Evolutionary conservation across 2,888 invertebrate species (phyloP).

Genomic region (Leptinotarsa juncta): DNA sequence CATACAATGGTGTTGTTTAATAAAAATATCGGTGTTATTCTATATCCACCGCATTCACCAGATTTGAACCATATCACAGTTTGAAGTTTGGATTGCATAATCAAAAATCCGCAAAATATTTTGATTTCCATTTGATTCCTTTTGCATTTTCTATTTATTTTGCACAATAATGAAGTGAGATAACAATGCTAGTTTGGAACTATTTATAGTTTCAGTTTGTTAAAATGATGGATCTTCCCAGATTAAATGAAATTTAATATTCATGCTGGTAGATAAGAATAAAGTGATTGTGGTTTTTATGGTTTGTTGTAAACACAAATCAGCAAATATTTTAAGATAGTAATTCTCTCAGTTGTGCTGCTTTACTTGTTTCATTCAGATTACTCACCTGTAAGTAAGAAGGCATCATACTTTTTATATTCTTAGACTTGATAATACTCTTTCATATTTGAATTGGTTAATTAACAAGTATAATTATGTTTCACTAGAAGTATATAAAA

Average conservation of each 20-base stretch:
- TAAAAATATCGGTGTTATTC: too few species aligned
- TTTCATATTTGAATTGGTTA: too few species aligned
- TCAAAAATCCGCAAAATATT: slow-evolving; percentile 3
- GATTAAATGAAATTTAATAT: neutral
- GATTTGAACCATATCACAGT: too few species aligned
- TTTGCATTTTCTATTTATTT: neutral
- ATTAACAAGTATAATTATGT: too few species aligned
- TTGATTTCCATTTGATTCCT: neutral
- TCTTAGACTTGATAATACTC: too few species aligned
- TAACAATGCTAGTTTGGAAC: neutral
- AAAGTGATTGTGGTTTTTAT: slow-evolving; percentile 1
- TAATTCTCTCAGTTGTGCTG: neutral
- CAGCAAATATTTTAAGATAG: neutral
- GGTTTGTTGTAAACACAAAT: neutral
- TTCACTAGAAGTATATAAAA: too few species aligned
- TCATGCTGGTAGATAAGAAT: neutral
- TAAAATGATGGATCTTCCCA: neutral
- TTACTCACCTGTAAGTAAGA: neutral
- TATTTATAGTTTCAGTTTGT: neutral
- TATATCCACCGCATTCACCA: too few species aligned
- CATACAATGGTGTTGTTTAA: too few species aligned
- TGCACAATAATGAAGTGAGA: neutral
- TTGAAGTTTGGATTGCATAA: neutral
- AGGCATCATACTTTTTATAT: neutral
- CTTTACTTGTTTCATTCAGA: neutral